Evolutionary conservation across 1,140 invertebrate species (phyloP).

Genomic region (Drosophila arizonae): DNA sequence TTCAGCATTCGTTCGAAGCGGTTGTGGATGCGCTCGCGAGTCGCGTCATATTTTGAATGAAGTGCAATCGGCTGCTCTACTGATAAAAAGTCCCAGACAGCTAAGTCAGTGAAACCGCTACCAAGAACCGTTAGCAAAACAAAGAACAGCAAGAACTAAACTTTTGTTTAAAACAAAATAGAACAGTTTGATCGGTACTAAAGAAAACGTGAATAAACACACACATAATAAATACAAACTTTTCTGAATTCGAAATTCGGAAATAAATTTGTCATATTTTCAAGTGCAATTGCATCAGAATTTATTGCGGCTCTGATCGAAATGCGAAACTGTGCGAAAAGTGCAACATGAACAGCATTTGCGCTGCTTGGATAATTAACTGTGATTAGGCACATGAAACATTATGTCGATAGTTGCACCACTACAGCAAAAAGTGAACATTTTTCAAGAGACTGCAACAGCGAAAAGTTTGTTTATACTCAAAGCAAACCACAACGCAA

Average conservation of each 20-base stretch:
- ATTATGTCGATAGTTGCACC: slow-evolving; percentile 82
- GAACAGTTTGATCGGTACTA: neutral
- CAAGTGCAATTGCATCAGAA: slow-evolving; percentile 3
- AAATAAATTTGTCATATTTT: neutral
- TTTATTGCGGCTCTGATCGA: neutral
- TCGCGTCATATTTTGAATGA: slow-evolving; percentile 18
- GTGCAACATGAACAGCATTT: neutral
- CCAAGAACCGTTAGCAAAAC: slow-evolving; percentile 45
- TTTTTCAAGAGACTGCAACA: slow-evolving; percentile 69
- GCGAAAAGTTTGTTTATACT: slow-evolving; percentile 68
- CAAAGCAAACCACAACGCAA: slow-evolving; percentile 54
- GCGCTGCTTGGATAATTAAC: slow-evolving; percentile 19
- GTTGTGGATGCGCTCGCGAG: slow-evolving; percentile 63
- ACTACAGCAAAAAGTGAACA: slow-evolving; percentile 73
- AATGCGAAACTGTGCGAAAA: neutral
- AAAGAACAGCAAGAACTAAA: neutral
- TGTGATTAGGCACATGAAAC: slow-evolving; percentile 40
- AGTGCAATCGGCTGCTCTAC: slow-evolving; percentile 24
- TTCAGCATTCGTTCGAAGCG: slow-evolving; percentile 71
- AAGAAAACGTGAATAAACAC: neutral
- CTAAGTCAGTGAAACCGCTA: slow-evolving; percentile 8
- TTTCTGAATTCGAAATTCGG: neutral
- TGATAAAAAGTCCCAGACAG: slow-evolving; percentile 13
- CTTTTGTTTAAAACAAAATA: neutral
- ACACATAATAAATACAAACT: neutral